Base-by-base conservation (phyloP, 1,140 invertebrate species). In the Pachyrhynchus sulphureomaculatus region DNA sequence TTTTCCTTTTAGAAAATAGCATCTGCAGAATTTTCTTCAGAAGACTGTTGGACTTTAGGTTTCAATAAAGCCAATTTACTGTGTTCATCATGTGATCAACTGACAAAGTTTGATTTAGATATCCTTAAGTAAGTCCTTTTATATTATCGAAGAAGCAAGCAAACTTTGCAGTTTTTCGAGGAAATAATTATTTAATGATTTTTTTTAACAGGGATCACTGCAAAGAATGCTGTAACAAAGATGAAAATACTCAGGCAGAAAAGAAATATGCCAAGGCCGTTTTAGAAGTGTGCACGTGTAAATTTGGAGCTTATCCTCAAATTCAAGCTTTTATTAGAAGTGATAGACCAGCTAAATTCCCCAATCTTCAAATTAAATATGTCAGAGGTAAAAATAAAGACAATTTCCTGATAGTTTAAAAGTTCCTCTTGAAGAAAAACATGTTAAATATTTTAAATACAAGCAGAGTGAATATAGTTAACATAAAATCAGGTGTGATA, bases 291-390 rank as follows among this genome's bases (percentile, higher is more conserved):
- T 96, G 94, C 74, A 93, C 91, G 61, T 97, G 95, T 78, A 96
- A 96, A 81, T 95, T 96, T 80, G 92, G 92, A 59, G 87, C 91
- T 32, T 97, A 93, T 84, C 94, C 95, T 41, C 95, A 97, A 82
- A 95, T 97, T 70, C 90, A 96, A 84, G 94, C 94, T 34, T 97
- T 97, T 75, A 88, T 96, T 37, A 95, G 94, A 76, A 92, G 92
- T 79, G 90, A 95, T 58, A 79, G 86, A 62, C 89, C 91, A 10
- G 81, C 83, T 5, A 90, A 93, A 73, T 96, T 94, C 68, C 88
- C 92, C 34, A 95, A 95, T 75, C 79, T 98, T 47, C 84, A 87
- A 75, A 90, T 98, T 41, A 90, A 88, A 72, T 96, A 96, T 75
- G 87, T 95, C 0, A 83, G 93, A 56, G 95, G 52, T 55, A 44